These are phyloP conservation scores for Tragelaphus strepsiceros DNA, from an alignment of 2,113 vertebrate species.

Conservation along the genomic window DNA sequence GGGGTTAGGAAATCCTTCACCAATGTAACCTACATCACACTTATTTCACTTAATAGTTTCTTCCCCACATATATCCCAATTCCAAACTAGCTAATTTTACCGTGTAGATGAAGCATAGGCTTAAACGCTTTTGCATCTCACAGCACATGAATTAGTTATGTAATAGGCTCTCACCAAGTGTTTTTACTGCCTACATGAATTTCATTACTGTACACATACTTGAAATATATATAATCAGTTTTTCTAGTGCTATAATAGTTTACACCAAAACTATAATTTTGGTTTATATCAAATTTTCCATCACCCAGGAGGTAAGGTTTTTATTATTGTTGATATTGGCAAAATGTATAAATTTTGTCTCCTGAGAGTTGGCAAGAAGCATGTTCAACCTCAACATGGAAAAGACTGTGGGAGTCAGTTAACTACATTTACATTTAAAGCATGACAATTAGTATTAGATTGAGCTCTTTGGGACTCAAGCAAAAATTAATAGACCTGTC, in stretches of 20 bases:
- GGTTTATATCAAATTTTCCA: slow-evolving; percentile 12
- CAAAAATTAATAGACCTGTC: neutral
- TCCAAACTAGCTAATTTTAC: neutral
- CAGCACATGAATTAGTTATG: neutral
- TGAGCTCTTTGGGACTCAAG: neutral
- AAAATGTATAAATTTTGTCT: slow-evolving; percentile 9
- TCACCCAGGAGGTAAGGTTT: slow-evolving; percentile 1
- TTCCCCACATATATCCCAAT: neutral
- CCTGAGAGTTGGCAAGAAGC: neutral
- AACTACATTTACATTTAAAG: neutral
- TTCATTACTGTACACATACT: neutral
- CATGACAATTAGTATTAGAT: neutral
- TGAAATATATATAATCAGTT: neutral
- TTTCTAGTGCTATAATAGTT: neutral
- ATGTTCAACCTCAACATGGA: neutral
- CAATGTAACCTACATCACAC: neutral
- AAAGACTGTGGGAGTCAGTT: neutral
- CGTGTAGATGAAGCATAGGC: neutral
- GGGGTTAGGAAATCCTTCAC: neutral
- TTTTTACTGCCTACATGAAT: neutral
- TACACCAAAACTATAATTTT: neutral
- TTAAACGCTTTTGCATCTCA: neutral
- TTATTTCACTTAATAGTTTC: neutral
- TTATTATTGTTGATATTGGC: neutral
- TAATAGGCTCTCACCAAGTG: neutral